Percentiles rank a stretch among this genome's conserved stretches.
Evolutionary conservation across 1,140 invertebrate species (phyloP).

Genomic region (Penaeus indicus): DNA sequence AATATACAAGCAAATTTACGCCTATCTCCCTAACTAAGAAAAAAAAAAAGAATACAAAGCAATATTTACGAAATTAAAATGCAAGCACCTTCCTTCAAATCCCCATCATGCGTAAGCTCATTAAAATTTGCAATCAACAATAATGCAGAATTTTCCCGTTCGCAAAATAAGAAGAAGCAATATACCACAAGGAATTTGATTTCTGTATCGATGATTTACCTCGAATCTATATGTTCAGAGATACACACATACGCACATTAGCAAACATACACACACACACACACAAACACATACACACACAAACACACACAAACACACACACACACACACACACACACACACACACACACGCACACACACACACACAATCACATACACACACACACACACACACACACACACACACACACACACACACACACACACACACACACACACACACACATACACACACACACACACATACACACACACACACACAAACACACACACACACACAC

Average conservation of each 20-base stretch:
- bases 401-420: not conserved
- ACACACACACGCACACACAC: not conserved
- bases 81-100: no score
- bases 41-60: no score
- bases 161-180: no score
- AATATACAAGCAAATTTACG: no score
- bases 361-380: not conserved
- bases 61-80: no score
- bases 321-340: not conserved
- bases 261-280: conserved; percentile 12
- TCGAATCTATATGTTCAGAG: no score
- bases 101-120: no score
- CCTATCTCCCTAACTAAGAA: no score
- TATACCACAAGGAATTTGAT: no score
- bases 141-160: no score
- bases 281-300: not conserved
- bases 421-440: not conserved
- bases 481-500: not conserved
- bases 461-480: not conserved
- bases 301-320: not conserved
- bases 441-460: not conserved
- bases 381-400: not conserved
- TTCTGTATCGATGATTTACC: no score
- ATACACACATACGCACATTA: not conserved
- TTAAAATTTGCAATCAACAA: no score